A percentile compares a stretch with the other conserved stretches of the same genome.
These are phyloP conservation scores for Clostera curtula DNA, from an alignment of 2,888 invertebrate genomes.

Conservation along the genomic window DNA sequence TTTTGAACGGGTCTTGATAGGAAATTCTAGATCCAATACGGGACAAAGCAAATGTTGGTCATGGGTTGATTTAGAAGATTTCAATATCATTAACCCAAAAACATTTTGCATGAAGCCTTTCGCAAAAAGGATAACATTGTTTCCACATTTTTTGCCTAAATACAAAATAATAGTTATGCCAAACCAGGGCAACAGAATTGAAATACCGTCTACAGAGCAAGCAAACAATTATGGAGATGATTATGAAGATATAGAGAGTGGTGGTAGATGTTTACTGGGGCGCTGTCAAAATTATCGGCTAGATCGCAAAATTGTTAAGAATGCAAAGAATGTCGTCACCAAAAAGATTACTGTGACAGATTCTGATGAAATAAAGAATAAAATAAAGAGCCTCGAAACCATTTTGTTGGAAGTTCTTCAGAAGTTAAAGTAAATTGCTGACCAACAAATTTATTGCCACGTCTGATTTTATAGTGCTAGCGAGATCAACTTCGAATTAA, in stretches of 20 bases:
- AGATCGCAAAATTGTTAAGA: slow-evolving; percentile 76
- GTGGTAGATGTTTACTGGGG: slow-evolving; percentile 51
- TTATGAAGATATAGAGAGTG: slow-evolving; percentile 50
- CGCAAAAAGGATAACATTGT: slow-evolving; percentile 77
- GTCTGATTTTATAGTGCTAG: too few species aligned
- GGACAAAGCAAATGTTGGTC: slow-evolving; percentile 57
- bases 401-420: slow-evolving; percentile 50
- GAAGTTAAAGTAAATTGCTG: slow-evolving; percentile 35
- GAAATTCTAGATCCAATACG: slow-evolving; percentile 64
- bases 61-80: slow-evolving; percentile 52
- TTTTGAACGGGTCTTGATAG: slow-evolving; percentile 81
- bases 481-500: too few species aligned
- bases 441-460: too few species aligned
- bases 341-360: slow-evolving; percentile 55
- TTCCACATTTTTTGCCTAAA: slow-evolving; percentile 78
- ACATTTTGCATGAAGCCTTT: slow-evolving; percentile 67
- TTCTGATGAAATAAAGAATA: slow-evolving; percentile 54
- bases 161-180: slow-evolving; percentile 79
- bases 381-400: slow-evolving; percentile 50
- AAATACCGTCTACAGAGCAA: slow-evolving; percentile 65
- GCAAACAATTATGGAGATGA: slow-evolving; percentile 59
- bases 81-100: slow-evolving; percentile 50
- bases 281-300: slow-evolving; percentile 67
- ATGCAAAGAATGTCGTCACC: slow-evolving; percentile 71
- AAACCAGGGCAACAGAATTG: slow-evolving; percentile 76